Conservation (phyloP, 1,140 invertebrate species). For the Hyposmocoma kahamanoa region DNA sequence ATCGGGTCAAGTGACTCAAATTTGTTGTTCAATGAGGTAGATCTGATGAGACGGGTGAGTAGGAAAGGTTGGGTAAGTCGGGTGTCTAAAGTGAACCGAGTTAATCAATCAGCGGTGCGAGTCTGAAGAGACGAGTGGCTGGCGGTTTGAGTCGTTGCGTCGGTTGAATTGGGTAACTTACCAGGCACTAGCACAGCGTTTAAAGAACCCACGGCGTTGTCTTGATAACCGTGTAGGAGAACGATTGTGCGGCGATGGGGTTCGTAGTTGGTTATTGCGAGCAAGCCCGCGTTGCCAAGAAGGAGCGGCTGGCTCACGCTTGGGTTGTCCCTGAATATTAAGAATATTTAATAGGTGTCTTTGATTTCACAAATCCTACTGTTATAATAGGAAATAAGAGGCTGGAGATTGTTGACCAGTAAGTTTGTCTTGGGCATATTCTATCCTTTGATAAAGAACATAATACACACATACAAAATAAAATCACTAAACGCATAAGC, state of each 20-base stretch:
- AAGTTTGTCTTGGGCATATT: too few species aligned
- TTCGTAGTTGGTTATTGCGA: constrained; percentile 23
- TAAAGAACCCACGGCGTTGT: constrained; percentile 9
- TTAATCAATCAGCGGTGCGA: neutral
- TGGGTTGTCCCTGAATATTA: constrained; percentile 25
- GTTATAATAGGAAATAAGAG: too few species aligned
- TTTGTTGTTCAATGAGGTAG: neutral
- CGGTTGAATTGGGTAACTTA: too few species aligned
- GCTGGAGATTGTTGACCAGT: too few species aligned
- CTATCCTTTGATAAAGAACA: too few species aligned
- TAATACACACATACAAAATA: too few species aligned
- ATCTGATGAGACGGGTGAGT: neutral
- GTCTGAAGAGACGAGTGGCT: neutral
- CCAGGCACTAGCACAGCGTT: constrained; percentile 21
- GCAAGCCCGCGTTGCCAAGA: constrained; percentile 12
- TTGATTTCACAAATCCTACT: too few species aligned
- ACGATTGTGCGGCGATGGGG: constrained; percentile 13
- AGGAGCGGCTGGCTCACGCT: constrained; percentile 24
- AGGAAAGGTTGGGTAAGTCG: neutral
- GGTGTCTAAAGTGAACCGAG: neutral
- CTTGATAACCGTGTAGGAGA: constrained; percentile 25
- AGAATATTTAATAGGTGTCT: too few species aligned
- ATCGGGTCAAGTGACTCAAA: neutral
- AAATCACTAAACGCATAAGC: too few species aligned
- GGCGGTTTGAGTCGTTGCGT: too few species aligned